Percentiles rank a stretch among this genome's conserved stretches.
These are phyloP conservation scores for Neopipo cinnamomea DNA, from an alignment of 2,113 vertebrate species.

Conservation along the genomic window DNA sequence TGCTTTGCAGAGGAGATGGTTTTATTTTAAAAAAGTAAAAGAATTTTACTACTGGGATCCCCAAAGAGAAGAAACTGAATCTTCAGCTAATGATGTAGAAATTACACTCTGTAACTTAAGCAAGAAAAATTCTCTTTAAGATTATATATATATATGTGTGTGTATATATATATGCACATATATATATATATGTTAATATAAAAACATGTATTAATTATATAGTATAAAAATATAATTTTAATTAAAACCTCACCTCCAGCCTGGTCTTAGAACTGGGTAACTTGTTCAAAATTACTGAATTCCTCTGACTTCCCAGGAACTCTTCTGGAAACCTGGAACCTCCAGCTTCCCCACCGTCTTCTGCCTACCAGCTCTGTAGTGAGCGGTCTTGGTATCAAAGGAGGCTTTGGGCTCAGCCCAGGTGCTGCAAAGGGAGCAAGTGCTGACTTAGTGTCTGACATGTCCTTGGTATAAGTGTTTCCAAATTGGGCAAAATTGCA, in stretches of 20 bases:
- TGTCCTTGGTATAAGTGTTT: neutral
- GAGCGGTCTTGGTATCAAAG: neutral
- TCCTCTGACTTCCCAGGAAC: neutral
- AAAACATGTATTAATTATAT: neutral
- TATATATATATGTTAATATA: neutral
- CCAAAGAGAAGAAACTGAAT: neutral
- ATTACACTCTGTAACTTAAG: neutral
- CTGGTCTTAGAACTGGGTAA: neutral
- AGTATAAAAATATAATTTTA: neutral
- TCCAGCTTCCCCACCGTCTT: neutral
- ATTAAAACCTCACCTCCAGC: neutral
- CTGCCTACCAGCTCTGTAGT: neutral
- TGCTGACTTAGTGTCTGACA: neutral
- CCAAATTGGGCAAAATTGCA: neutral
- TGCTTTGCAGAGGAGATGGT: rapidly evolving
- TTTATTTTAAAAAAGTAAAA: neutral
- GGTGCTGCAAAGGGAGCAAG: neutral
- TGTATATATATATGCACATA: neutral
- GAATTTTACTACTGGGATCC: neutral
- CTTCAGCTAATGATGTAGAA: neutral
- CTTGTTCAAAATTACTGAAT: neutral
- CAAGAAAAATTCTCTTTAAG: neutral
- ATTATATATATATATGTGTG: neutral
- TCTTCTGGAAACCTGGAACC: neutral
- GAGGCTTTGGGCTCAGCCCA: neutral